Conservation (phyloP, 2,888 invertebrate genomes). For the Melieria omissa region DNA sequence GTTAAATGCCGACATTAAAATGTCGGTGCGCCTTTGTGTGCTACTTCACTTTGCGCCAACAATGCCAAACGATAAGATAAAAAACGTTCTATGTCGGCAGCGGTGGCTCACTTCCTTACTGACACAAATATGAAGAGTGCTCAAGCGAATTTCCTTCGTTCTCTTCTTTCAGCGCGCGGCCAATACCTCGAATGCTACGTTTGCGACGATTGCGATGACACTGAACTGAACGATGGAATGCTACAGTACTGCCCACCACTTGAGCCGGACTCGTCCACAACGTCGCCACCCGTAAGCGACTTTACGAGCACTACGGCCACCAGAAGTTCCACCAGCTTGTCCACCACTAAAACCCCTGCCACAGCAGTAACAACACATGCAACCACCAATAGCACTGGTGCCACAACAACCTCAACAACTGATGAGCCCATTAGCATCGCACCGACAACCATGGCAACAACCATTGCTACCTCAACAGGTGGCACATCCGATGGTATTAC, state of each 20-base stretch:
- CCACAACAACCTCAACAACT: background rate
- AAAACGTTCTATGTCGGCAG: too few relatives aligned
- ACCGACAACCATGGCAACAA: background rate
- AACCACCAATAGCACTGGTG: background rate
- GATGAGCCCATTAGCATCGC: background rate
- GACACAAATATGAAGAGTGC: too few relatives aligned
- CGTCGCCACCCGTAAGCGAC: too few relatives aligned
- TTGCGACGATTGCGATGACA: conserved; percentile 32
- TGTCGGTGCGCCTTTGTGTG: too few relatives aligned
- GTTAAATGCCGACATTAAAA: too few relatives aligned
- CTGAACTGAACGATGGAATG: conserved; percentile 13
- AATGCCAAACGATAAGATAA: too few relatives aligned
- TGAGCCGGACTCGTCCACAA: background rate
- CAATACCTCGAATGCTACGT: conserved; percentile 32
- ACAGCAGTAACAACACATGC: background rate
- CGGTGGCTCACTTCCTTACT: too few relatives aligned
- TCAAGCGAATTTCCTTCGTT: too few relatives aligned
- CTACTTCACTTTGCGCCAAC: too few relatives aligned
- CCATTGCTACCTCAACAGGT: background rate
- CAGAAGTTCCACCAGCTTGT: background rate
- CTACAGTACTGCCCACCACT: conserved; percentile 23
- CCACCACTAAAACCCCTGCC: background rate
- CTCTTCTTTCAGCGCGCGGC: conserved; percentile 3
- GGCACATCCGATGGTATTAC: background rate
- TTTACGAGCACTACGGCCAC: background rate